Conservation (phyloP, 2,797 vertebrate genomes). For the Myotis planiceps region DNA sequence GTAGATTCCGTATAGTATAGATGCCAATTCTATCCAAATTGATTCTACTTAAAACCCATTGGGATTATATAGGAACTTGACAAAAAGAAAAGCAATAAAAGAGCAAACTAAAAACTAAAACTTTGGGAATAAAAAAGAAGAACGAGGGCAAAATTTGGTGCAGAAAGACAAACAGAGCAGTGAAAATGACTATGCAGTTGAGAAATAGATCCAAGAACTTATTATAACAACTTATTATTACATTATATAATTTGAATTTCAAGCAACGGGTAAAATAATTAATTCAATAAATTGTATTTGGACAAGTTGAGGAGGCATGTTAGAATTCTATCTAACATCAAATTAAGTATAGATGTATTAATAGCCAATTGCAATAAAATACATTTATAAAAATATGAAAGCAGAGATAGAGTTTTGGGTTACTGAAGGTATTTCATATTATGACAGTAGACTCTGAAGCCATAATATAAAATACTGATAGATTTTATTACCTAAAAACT, state of each 20-base stretch:
- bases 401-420: constrained; percentile 43
- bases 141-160: neutral
- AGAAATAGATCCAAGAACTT: constrained; percentile 29
- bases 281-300: constrained; percentile 65
- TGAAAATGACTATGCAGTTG: constrained; percentile 2
- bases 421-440: constrained; percentile 55
- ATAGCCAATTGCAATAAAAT: constrained; percentile 55
- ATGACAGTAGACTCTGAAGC: constrained; percentile 31
- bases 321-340: constrained; percentile 59
- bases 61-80: neutral
- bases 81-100: neutral
- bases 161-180: neutral
- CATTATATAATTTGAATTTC: constrained; percentile 54
- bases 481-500: constrained; percentile 51
- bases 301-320: constrained; percentile 9
- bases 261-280: constrained; percentile 67
- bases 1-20: neutral
- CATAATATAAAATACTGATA: constrained; percentile 50
- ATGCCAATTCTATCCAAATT: neutral
- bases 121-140: neutral
- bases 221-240: constrained; percentile 51
- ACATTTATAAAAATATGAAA: constrained; percentile 52
- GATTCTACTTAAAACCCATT: neutral
- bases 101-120: neutral
- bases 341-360: constrained; percentile 59